Percentiles rank a stretch among this genome's conserved stretches.
phyloP scores from a whole-genome alignment of 2,888 invertebrate species.

The Imbricaverruca yamaguchii region DNA sequence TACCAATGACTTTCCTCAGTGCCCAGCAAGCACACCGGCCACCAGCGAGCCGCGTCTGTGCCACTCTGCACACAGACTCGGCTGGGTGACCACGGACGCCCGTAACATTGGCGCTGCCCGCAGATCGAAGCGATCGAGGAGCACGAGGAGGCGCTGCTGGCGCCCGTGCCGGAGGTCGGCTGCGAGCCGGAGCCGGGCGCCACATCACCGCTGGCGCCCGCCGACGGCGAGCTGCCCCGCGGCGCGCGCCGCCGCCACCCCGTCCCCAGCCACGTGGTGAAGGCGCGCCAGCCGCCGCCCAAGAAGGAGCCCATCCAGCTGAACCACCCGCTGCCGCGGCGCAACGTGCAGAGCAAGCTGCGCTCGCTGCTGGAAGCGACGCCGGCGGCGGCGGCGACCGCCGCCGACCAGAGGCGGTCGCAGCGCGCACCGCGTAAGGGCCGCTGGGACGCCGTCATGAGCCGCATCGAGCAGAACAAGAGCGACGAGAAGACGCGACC shows the following conservation, averaged over 20 bases:
- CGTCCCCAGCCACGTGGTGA: conserved; percentile 24
- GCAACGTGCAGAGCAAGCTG: conserved; percentile 66
- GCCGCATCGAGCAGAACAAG: conserved; percentile 65
- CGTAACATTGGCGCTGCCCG: background rate
- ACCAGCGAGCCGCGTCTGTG: no score
- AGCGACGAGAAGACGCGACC: conserved; percentile 59
- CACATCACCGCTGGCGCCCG: conserved; percentile 34
- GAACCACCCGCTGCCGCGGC: conserved; percentile 63
- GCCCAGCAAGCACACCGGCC: no score
- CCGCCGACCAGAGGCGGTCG: conserved; percentile 46
- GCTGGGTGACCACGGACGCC: no score
- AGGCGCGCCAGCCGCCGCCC: conserved; percentile 38
- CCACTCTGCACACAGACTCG: no score
- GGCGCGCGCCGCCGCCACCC: conserved; percentile 10
- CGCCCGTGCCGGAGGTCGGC: background rate
- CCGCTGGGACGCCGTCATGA: conserved; percentile 54
- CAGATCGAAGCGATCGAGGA: conserved; percentile 29
- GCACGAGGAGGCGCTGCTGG: conserved; percentile 5
- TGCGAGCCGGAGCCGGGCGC: background rate
- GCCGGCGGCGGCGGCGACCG: conserved; percentile 34
- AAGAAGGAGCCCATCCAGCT: conserved; percentile 53
- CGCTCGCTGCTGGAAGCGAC: conserved; percentile 58
- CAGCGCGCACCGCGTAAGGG: conserved; percentile 34
- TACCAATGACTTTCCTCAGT: no score
- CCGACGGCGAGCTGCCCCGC: conserved; percentile 41